Conservation (phyloP, 2,113 vertebrate genomes). For the Platysteira castanea region DNA sequence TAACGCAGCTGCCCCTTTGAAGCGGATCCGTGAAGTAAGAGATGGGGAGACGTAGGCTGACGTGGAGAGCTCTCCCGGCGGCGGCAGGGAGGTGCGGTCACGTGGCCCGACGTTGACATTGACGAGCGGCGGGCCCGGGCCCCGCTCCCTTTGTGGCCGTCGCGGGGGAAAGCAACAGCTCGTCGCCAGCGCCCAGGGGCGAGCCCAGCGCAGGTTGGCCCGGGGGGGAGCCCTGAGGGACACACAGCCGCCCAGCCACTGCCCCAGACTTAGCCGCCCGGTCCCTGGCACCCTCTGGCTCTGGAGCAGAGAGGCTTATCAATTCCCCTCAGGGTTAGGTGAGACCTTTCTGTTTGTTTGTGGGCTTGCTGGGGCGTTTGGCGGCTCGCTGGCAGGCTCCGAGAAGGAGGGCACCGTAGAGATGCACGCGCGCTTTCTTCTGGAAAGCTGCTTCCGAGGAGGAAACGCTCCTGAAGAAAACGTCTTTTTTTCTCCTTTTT, state of each 20-base stretch:
- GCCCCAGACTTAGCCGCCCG: neutral
- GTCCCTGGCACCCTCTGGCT: neutral
- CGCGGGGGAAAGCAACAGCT: conserved; percentile 83
- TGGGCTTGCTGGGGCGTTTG: neutral
- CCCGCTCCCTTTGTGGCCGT: conserved; percentile 78
- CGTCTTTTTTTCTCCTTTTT: no score
- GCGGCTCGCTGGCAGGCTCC: neutral
- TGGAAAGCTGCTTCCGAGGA: neutral
- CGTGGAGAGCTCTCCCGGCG: conserved; percentile 99
- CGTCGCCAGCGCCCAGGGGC: conserved; percentile 57
- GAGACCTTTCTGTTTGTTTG: conserved; percentile 34
- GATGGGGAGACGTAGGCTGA: conserved; percentile 99
- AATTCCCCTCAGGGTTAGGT: conserved; percentile 11
- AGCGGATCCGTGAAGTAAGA: conserved; percentile 92
- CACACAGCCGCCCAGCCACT: neutral
- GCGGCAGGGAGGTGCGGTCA: conserved; percentile 97
- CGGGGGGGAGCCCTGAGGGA: neutral
- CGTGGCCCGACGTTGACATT: conserved; percentile 98
- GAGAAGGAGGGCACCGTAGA: neutral
- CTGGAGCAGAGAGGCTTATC: conserved; percentile 8
- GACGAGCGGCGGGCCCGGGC: conserved; percentile 84
- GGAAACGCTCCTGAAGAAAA: neutral
- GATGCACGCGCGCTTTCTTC: neutral
- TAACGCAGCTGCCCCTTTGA: conserved; percentile 95
- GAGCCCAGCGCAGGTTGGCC: neutral